Evolutionary conservation across 35 echinoderm and acorn worm species (phyloP).

Genomic region (Nesometra sesokonis): DNA sequence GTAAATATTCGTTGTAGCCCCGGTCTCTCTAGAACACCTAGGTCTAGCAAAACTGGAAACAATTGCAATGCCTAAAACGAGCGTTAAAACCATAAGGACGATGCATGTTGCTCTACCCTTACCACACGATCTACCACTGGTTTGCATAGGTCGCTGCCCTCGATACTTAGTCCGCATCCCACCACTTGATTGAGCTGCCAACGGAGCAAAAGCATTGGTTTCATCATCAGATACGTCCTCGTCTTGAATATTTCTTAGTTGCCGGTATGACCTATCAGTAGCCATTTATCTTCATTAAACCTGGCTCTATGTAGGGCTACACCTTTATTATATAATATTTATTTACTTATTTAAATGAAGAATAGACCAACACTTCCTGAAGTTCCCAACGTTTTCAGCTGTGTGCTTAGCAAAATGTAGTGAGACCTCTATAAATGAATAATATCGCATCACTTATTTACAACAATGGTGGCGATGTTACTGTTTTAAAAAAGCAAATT

Average conservation of each 20-base stretch:
- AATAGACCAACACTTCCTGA: no score
- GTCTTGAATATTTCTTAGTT: neutral
- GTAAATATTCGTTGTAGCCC: neutral
- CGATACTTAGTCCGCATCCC: neutral
- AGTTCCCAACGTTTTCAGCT: no score
- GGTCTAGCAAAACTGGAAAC: constrained; percentile 26
- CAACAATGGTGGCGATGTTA: no score
- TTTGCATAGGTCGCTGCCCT: neutral
- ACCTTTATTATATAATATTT: no score
- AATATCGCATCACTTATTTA: no score
- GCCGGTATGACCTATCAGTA: neutral
- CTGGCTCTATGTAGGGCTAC: no score
- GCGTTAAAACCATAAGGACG: neutral
- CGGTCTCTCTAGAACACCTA: neutral
- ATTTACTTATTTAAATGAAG: no score
- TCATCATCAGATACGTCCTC: neutral
- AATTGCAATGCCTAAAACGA: constrained; percentile 16
- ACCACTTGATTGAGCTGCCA: neutral
- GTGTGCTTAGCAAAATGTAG: no score
- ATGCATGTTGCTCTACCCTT: neutral
- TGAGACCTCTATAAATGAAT: no score
- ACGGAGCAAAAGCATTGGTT: neutral
- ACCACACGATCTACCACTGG: neutral
- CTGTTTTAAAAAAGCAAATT: no score
- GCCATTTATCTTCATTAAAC: neutral